These are phyloP conservation scores for Drosophila bunnanda DNA, from an alignment of 2,888 invertebrate species.

Conservation along the genomic window DNA sequence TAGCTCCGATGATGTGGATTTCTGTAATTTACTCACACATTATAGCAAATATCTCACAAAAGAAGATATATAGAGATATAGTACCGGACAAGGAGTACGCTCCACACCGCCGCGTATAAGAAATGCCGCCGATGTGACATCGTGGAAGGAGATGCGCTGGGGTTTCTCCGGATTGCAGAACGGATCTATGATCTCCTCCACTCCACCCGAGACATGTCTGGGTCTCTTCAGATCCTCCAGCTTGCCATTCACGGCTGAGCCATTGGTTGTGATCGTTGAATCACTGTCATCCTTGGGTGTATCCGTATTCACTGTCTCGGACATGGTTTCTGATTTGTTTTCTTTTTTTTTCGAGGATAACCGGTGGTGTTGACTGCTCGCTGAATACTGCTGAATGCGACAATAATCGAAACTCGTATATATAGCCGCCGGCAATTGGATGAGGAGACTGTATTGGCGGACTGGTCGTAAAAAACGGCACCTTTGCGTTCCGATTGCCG, in stretches of 20 bases:
- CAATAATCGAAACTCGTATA: constrained; percentile 29
- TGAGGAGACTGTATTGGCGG: constrained; percentile 31
- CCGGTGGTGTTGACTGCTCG: constrained; percentile 26
- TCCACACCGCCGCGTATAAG: constrained; percentile 93
- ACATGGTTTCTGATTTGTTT: constrained; percentile 41
- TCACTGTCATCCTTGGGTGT: constrained; percentile 29
- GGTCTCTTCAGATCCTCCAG: constrained; percentile 6
- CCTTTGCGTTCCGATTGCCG: constrained; percentile 55
- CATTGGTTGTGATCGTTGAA: constrained; percentile 16
- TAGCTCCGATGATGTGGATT: constrained; percentile 91
- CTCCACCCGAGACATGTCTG: constrained; percentile 38
- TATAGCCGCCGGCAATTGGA: constrained; percentile 38
- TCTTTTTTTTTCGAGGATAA: constrained; percentile 14
- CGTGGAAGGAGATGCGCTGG: constrained; percentile 90
- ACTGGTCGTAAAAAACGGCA: constrained; percentile 61
- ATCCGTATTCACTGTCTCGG: constrained; percentile 53
- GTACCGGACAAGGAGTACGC: constrained; percentile 93
- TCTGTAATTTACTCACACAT: constrained; percentile 86
- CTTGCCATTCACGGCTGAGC: constrained; percentile 27
- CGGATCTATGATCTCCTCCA: constrained; percentile 84
- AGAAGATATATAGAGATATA: constrained; percentile 31
- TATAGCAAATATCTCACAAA: not conserved
- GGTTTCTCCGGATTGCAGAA: constrained; percentile 89
- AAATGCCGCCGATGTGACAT: constrained; percentile 95
- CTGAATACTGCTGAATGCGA: constrained; percentile 48